A percentile compares a stretch with the other conserved stretches of the same genome.
phyloP scores from a whole-genome alignment of 2,888 invertebrate genomes.

The Drosophila incognita region DNA sequence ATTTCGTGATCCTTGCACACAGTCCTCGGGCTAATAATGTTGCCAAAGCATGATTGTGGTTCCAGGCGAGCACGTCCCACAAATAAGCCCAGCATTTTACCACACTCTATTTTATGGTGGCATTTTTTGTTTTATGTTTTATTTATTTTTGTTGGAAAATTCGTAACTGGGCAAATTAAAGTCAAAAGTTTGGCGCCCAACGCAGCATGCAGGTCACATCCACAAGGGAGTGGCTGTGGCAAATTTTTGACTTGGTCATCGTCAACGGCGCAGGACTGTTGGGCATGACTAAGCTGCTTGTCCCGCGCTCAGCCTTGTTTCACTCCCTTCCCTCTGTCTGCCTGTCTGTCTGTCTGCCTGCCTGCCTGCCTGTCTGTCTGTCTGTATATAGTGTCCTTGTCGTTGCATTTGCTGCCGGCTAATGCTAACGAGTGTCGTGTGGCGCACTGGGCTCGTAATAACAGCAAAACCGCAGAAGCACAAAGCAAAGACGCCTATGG shows the following conservation, averaged over 20 bases:
- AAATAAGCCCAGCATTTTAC: constrained; percentile 58
- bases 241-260: constrained; percentile 33
- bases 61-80: constrained; percentile 54
- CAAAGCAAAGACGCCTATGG: constrained; percentile 38
- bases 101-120: constrained; percentile 49
- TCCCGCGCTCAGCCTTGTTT: constrained; percentile 4
- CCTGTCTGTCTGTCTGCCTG: not conserved
- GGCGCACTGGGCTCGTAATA: constrained; percentile 54
- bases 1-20: not conserved
- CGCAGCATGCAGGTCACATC: constrained; percentile 73
- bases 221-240: constrained; percentile 31
- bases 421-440: constrained; percentile 46
- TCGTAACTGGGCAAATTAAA: constrained; percentile 71
- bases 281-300: constrained; percentile 48
- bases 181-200: constrained; percentile 71
- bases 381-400: not conserved
- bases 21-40: constrained; percentile 37
- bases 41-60: constrained; percentile 42
- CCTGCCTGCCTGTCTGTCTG: constrained; percentile 36
- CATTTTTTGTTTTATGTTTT: constrained; percentile 23
- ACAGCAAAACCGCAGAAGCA: constrained; percentile 53
- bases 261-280: constrained; percentile 30
- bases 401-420: constrained; percentile 35
- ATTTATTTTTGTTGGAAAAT: constrained; percentile 31
- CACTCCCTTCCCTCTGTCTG: constrained; percentile 1